Evolutionary conservation across 2,888 invertebrate genomes (phyloP), one percentile per base, ranked within the genome.

Genomic region (Sympetrum striolatum): DNA sequence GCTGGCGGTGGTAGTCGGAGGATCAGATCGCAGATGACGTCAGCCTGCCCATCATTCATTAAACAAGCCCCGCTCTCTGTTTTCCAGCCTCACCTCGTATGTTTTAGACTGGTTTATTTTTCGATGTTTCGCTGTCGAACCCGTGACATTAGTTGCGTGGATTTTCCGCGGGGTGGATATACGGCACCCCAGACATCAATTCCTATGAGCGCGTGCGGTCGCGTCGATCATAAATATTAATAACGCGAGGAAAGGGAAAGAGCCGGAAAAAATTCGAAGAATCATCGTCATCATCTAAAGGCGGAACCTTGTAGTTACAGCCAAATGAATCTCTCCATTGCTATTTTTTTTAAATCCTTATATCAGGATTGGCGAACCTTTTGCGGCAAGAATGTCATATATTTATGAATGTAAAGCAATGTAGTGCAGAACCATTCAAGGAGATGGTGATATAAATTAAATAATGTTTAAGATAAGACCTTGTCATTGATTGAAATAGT

Each of bases 161-260:
- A 73, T 73, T 31, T 25, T 31, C 10, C 5, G 31, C 31, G 73
- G 73, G 73, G 25, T 8, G 64, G 64, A 64, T 64, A n/a, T n/a
- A 1, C n/a, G n/a, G 64, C n/a, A 25, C 64, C 64, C 18, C 64
- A 64, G 73, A 31, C 73, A 31, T 73, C 73, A 31, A 73, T 73
- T 73, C 73, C 31, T 73, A 73, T 73, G 31, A 73, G 73, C 64
- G 64, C 64, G 22, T 64, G 64, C 64, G 86, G 82, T 82, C 73
- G 31, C 73, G 73, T 31, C 82, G 37, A 86, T 22, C 86, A 86
- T 86, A 86, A 86, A 86, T 86, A 86, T 86, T 86, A 86, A 86
- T 86, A 58, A 86, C 39, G 4, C 22, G 86, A 60, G 35, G 58
- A 58, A 58, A 58, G 58, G 86, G 60, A 86, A 37, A 60, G 60